Evolutionary conservation across 2,113 vertebrate genomes (phyloP).

Genomic region (Tympanuchus pallidicinctus): DNA sequence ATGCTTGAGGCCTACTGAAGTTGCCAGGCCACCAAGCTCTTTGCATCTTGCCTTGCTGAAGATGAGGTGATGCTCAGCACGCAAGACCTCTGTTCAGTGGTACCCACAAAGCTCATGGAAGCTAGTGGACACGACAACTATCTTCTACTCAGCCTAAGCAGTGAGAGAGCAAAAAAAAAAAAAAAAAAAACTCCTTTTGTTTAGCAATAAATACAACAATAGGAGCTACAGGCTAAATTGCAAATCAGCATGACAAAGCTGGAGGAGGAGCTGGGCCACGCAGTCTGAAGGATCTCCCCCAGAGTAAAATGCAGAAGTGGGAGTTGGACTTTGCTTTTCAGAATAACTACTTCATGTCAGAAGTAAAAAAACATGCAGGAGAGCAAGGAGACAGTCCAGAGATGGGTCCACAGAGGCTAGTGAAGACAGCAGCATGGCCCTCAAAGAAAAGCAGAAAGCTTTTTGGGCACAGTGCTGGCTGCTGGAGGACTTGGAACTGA

Average conservation of each 20-base stretch:
- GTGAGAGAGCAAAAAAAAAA: not conserved
- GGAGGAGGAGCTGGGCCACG: not conserved
- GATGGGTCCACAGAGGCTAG: not conserved
- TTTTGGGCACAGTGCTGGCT: not conserved
- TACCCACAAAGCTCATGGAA: not conserved
- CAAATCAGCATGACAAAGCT: constrained; percentile 32
- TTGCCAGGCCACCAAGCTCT: not conserved
- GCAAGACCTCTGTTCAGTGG: not conserved
- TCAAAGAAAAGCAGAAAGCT: constrained; percentile 11
- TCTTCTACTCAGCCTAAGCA: not conserved
- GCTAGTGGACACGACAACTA: not conserved
- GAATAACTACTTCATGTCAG: not conserved
- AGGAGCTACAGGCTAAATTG: constrained; percentile 57
- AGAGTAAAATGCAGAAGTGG: constrained; percentile 7
- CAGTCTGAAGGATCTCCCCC: constrained; percentile 29
- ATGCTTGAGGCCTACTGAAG: not conserved
- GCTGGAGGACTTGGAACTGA: not conserved
- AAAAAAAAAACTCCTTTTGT: constrained; percentile 30
- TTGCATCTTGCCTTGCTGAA: not conserved
- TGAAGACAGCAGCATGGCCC: not conserved
- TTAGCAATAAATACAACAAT: constrained; percentile 60
- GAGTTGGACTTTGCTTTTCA: not conserved
- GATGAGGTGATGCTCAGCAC: not conserved
- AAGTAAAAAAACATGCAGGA: not conserved
- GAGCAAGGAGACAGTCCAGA: not conserved